Evolutionary conservation across 2,888 invertebrate species (phyloP), one percentile per base, ranked within the genome.

Genomic region (Melieria crassipennis): DNA sequence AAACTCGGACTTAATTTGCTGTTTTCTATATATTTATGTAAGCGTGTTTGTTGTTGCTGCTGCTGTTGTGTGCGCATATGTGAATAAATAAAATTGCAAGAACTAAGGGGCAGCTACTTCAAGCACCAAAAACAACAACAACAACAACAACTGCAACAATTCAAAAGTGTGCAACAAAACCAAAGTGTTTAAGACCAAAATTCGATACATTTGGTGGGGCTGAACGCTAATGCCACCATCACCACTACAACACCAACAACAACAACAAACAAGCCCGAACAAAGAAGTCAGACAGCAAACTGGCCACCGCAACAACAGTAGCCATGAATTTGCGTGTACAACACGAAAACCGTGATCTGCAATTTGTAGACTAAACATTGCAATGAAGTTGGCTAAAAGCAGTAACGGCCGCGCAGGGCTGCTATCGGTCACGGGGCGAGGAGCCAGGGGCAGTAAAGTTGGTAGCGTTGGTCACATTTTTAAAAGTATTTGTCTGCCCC

Each of bases 341-440:
- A 86, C 86, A 86, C 82, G 84, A 84, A 86, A 86, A 83, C 86
- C 86, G 86, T 86, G 86, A 86, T 86, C 86, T 83, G 82, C 85
- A 86, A 86, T 86, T 86, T 86, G 86, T 86, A 84, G 72, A 68
- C 65, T 64, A 71, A 75, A 65, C 30, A 74, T 74, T 69, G 60
- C 66, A 67, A 61, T 69, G 0, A 10, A 67, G 11, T 5, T 52
- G 11, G 52, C 52, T 52, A n/a, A 13, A 52, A 52, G 13, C 52
- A 11, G 30, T 30, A 30, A 52, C 47, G 74, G 47, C 66, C 30
- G 2, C 30, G 30, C 30, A 30, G 30, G 30, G 30, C 30, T 1
- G 30, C 1, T 30, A 2, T 3, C 30, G 30, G 30, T 30, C 30
- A 30, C 48, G 43, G 10, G 30, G 4, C 10, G 47, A 7, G 7